Conservation (phyloP, 2,888 invertebrate genomes). For the Euphydryas editha region DNA sequence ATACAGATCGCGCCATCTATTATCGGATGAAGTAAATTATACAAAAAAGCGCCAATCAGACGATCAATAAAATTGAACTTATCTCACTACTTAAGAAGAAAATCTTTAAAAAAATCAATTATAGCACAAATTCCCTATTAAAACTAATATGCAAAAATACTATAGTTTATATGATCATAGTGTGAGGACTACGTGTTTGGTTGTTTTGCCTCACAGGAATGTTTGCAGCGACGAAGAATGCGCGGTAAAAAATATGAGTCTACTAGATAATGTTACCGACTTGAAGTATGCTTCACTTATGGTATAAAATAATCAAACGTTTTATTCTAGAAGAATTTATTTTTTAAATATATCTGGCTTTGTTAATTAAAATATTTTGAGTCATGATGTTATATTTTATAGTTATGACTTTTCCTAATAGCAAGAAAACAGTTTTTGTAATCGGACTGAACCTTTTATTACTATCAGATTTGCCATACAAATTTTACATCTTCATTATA, state of each 20-base stretch:
- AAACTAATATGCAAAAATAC: constrained; percentile 36
- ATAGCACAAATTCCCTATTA: constrained; percentile 18
- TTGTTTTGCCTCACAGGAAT: constrained; percentile 55
- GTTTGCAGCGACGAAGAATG: constrained; percentile 57
- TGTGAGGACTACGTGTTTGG: constrained; percentile 42
- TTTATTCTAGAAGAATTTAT: too few relatives aligned
- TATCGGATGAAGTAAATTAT: background rate
- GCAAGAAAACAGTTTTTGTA: too few relatives aligned
- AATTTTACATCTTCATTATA: too few relatives aligned
- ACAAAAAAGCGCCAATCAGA: background rate
- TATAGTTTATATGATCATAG: constrained; percentile 26
- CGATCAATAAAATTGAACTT: background rate
- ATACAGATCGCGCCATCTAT: constrained; percentile 2
- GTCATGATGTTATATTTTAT: too few relatives aligned
- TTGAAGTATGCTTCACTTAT: constrained; percentile 53
- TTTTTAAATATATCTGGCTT: too few relatives aligned
- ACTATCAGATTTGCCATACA: too few relatives aligned
- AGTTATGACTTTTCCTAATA: too few relatives aligned
- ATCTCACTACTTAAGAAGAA: background rate
- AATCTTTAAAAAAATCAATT: background rate
- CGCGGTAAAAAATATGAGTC: constrained; percentile 67
- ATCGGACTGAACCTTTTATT: too few relatives aligned
- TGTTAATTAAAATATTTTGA: too few relatives aligned
- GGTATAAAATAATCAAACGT: background rate
- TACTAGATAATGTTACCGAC: constrained; percentile 44